Base-by-base conservation (phyloP, 1,140 invertebrate species). In the Sycophila sp. region DNA sequence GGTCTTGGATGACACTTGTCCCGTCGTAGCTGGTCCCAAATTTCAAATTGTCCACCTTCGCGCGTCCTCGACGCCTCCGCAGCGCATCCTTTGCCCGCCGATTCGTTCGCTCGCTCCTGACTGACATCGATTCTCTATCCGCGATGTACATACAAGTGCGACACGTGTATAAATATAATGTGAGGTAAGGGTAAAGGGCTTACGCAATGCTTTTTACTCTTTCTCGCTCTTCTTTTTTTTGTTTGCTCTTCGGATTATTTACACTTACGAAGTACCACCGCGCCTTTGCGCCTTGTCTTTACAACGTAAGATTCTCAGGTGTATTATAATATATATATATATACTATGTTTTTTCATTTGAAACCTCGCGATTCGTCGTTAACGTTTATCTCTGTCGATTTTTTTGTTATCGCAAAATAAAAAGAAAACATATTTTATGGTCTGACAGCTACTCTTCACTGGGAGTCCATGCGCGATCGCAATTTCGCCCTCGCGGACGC, bases 401-500 rank as follows among this genome's bases (percentile, higher is more conserved):
- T n/a, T n/a, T n/a, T n/a, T n/a, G n/a, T n/a, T n/a, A n/a, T n/a
- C 55, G 56, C 24, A 60, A 69, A 67, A 60, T 40, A 60, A 69
- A 38, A 62, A 51, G n/a, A n/a, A n/a, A n/a, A n/a, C n/a, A n/a
- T 5, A 40, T 69, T 22, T 7, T 30, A 19, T 30, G 10, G 24
- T 49, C 4, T 2, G 32, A 28, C 10, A 49, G 32, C 42, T 68
- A 38, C 30, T 5, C 45, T 75, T 85, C 80, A 86, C 56, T 85
- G 83, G 0, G 83, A 85, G 69, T 86, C 85, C 19, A 77, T 81
- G 72, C 82, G 82, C 26, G 83, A 76, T 72, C 83, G 77, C 72
- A 86, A 78, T 63, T 83, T 86, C 26, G 85, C 84, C 71, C 85
- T 84, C 17, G 85, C 85, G 3, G 82, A 85, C n/a, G 79, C 76